Percentiles rank a stretch among this genome's conserved stretches.
phyloP scores from a whole-genome alignment of 2,797 vertebrate species.

The Parauchenoglanis punctatus region DNA sequence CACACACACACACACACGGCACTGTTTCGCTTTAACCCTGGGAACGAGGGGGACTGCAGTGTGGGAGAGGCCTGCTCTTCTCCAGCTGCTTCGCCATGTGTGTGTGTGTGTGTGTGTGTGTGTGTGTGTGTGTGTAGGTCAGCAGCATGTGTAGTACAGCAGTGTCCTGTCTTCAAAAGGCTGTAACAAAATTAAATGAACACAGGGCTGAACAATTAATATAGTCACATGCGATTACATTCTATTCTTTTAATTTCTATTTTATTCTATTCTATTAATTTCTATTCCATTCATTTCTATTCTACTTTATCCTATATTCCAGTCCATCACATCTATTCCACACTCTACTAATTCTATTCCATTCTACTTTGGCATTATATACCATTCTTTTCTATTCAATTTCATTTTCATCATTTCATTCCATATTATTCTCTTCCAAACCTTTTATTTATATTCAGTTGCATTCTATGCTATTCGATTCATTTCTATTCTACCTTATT shows the following conservation, averaged over 20 bases:
- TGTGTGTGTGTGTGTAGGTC: background rate
- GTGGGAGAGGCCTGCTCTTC: constrained; percentile 43
- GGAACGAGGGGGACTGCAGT: constrained; percentile 43
- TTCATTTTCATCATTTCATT: background rate
- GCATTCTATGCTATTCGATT: background rate
- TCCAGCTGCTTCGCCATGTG: constrained; percentile 35
- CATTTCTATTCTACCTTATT: background rate
- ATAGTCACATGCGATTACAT: background rate
- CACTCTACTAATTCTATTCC: background rate
- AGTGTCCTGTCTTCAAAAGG: constrained; percentile 29
- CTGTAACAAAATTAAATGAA: constrained; percentile 13
- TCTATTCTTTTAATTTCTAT: background rate
- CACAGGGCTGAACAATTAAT: background rate
- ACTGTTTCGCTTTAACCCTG: constrained; percentile 36
- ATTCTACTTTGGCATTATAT: background rate
- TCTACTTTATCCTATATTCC: background rate
- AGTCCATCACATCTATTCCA: background rate
- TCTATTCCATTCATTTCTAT: background rate
- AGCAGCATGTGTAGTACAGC: background rate
- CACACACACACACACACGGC: constrained; percentile 4
- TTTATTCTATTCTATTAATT: background rate
- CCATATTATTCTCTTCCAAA: background rate
- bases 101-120: constrained; percentile 19
- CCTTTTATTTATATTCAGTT: too few species aligned
- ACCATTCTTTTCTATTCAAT: background rate